These are phyloP conservation scores for Ianthella basta DNA, from an alignment of 37 sponge, comb jelly and placozoan species.

Conservation along the genomic window DNA sequence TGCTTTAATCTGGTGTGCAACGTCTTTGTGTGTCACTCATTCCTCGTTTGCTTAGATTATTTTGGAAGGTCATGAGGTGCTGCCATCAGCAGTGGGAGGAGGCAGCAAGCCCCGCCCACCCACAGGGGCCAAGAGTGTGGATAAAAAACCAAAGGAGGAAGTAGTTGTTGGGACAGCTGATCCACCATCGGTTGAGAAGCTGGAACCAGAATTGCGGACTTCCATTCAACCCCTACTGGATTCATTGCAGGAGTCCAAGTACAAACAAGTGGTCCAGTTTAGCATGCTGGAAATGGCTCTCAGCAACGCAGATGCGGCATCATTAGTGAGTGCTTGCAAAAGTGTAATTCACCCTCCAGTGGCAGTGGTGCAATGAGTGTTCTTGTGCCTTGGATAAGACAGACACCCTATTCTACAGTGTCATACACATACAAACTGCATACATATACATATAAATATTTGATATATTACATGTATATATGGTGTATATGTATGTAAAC, in stretches of 20 bases:
- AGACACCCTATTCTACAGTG: too few relatives aligned
- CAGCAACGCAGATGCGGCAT: conserved; percentile 12
- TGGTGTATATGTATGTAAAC: not conserved
- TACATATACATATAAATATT: not conserved
- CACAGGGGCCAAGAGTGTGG: not conserved
- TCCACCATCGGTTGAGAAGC: not conserved
- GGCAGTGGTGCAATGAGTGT: not conserved
- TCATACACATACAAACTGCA: not conserved
- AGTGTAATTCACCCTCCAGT: not conserved
- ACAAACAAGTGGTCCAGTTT: not conserved
- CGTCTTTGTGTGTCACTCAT: not conserved
- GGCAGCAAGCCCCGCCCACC: too few relatives aligned
- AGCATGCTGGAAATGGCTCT: not conserved
- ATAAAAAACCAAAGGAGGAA: not conserved
- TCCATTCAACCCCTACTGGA: conserved; percentile 19
- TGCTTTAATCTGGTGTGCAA: not conserved
- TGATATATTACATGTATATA: not conserved
- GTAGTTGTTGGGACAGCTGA: not conserved
- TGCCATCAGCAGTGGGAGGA: not conserved
- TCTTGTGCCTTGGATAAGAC: not conserved
- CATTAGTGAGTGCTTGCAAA: not conserved
- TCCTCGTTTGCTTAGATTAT: conserved; percentile 3
- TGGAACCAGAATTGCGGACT: not conserved
- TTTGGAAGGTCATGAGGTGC: conserved; percentile 1
- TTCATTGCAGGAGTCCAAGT: not conserved